A percentile compares a stretch with the other conserved stretches of the same genome.
These are phyloP conservation scores for Artibeus jamaicensis DNA, from an alignment of 2,797 vertebrate species.

Conservation along the genomic window DNA sequence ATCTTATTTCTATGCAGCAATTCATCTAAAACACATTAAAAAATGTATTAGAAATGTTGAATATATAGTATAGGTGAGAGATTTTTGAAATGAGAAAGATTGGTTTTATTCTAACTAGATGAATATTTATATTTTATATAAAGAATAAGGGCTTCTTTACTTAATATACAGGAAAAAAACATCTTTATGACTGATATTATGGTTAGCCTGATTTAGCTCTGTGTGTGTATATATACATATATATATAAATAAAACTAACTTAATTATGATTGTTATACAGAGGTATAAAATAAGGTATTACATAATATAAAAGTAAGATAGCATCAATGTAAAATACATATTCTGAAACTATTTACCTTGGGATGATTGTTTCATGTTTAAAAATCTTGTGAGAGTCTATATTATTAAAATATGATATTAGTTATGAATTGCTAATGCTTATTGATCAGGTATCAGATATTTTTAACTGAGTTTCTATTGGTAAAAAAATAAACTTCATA, in stretches of 20 bases:
- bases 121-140: conserved; percentile 49
- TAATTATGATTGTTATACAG: neutral
- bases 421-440: neutral
- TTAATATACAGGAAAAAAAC: conserved; percentile 49
- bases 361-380: neutral
- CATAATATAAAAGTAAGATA: neutral
- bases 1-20: conserved; percentile 70
- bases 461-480: neutral
- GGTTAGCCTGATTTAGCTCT: conserved; percentile 40
- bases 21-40: conserved; percentile 78
- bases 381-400: neutral
- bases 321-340: neutral
- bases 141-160: conserved; percentile 6
- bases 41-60: conserved; percentile 59
- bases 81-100: conserved; percentile 64
- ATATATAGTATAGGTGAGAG: conserved; percentile 45
- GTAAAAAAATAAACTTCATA: neutral
- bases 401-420: neutral
- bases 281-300: neutral
- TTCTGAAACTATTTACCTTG: neutral
- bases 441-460: neutral
- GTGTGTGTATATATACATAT: neutral
- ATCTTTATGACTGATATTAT: conserved; percentile 33
- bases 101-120: conserved; percentile 51
- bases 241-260: conserved; percentile 43